These are phyloP conservation scores for Ageneiosus marmoratus DNA, from an alignment of 2,113 vertebrate species.

Conservation along the genomic window DNA sequence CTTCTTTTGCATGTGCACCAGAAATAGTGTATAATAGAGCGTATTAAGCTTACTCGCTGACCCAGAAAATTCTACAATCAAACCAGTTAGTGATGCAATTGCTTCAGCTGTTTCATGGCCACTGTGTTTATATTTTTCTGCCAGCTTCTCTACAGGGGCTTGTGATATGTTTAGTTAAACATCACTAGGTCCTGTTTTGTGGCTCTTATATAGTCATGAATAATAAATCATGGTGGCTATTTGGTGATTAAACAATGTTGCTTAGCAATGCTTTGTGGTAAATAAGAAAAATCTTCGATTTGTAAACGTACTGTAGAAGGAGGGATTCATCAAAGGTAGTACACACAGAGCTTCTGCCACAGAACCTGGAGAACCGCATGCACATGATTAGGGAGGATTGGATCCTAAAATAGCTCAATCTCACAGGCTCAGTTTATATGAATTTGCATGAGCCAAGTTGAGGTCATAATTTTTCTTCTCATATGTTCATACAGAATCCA, in stretches of 20 bases:
- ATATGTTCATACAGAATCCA: neutral
- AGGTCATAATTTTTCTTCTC: neutral
- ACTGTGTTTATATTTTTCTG: neutral
- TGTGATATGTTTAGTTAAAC: neutral
- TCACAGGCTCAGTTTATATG: neutral
- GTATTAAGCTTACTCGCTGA: constrained; percentile 30
- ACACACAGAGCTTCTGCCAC: neutral
- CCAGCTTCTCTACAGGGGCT: neutral
- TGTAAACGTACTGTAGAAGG: no score
- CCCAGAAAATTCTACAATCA: constrained; percentile 35
- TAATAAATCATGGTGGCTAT: neutral
- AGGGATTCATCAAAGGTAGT: neutral
- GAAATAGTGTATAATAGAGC: constrained; percentile 26
- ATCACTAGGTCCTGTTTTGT: neutral
- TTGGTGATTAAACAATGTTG: neutral
- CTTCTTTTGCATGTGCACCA: constrained; percentile 30
- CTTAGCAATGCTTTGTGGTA: no score
- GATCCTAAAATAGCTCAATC: neutral
- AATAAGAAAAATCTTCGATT: neutral
- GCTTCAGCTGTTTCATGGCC: neutral
- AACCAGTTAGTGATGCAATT: constrained; percentile 24
- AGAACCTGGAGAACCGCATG: neutral
- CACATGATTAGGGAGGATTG: neutral
- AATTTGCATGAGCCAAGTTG: constrained; percentile 1
- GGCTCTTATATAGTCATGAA: neutral